Conservation (phyloP, 2,888 invertebrate genomes). For the Habrosyne pyritoides region DNA sequence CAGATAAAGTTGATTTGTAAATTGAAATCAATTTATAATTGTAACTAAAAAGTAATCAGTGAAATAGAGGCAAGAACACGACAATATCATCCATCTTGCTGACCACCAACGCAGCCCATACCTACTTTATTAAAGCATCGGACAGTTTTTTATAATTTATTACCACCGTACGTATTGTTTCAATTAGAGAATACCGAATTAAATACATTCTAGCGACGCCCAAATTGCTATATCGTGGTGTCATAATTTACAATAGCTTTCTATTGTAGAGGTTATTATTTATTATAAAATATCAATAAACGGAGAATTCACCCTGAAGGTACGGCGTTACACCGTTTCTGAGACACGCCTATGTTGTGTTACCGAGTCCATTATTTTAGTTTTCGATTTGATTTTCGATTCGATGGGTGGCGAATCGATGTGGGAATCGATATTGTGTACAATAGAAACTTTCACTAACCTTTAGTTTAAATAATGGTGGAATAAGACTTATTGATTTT, state of each 20-base stretch:
- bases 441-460: conserved; percentile 35
- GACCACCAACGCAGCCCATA: conserved; percentile 68
- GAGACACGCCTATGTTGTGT: conserved; percentile 70
- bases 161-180: conserved; percentile 70
- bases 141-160: conserved; percentile 67
- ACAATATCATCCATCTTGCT: conserved; percentile 56
- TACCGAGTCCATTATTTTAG: conserved; percentile 57
- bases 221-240: conserved; percentile 73
- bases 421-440: conserved; percentile 29
- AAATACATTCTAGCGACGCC: conserved; percentile 70
- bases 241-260: conserved; percentile 66
- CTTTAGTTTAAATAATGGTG: conserved; percentile 15
- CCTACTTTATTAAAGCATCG: conserved; percentile 60
- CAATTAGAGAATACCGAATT: conserved; percentile 76
- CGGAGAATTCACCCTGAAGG: conserved; percentile 56
- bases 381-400: conserved; percentile 51
- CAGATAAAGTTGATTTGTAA: not conserved
- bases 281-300: conserved; percentile 74
- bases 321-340: conserved; percentile 42
- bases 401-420: conserved; percentile 34
- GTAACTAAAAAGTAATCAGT: not conserved
- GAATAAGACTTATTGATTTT: not conserved
- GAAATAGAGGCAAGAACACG: conserved; percentile 34
- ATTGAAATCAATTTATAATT: not conserved
- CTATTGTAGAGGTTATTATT: conserved; percentile 65